These are phyloP conservation scores for Henricia sp. DNA, from an alignment of 53 echinoderm and acorn worm species.

Conservation along the genomic window DNA sequence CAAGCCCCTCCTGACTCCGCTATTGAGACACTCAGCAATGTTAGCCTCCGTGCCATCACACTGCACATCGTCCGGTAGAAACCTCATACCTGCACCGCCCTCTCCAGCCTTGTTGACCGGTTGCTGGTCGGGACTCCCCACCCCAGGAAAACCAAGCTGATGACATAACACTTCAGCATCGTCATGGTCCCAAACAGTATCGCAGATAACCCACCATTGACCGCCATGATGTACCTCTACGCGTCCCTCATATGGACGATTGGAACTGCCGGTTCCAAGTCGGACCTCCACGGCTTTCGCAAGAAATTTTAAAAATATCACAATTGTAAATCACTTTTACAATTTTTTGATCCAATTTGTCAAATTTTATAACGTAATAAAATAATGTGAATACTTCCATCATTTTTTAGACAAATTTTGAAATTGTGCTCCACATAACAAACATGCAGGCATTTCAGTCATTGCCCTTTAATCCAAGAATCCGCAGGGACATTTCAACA, in stretches of 20 bases:
- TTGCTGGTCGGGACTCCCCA: background rate
- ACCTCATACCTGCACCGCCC: conserved; percentile 14
- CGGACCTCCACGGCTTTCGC: conserved; percentile 38
- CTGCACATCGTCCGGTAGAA: conserved; percentile 40
- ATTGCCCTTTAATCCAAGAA: too few relatives aligned
- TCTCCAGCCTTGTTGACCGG: conserved; percentile 29
- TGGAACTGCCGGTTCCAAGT: background rate
- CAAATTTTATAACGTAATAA: too few relatives aligned
- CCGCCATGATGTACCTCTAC: conserved; percentile 64
- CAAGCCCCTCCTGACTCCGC: conserved; percentile 7
- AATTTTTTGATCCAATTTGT: too few relatives aligned
- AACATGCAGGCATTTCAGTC: too few relatives aligned
- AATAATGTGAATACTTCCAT: too few relatives aligned
- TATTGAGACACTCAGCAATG: conserved; percentile 57
- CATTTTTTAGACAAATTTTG: too few relatives aligned
- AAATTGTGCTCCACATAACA: too few relatives aligned
- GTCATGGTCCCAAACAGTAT: conserved; percentile 49
- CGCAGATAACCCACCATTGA: conserved; percentile 69
- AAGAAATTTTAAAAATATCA: too few relatives aligned
- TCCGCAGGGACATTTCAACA: too few relatives aligned
- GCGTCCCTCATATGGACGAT: conserved; percentile 63
- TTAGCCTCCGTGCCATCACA: conserved; percentile 54
- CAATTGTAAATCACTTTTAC: too few relatives aligned
- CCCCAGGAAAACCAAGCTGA: conserved; percentile 76
- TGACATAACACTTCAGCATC: conserved; percentile 74